These are phyloP conservation scores for Drosophila athabasca DNA, from an alignment of 1,140 invertebrate genomes.

Conservation along the genomic window DNA sequence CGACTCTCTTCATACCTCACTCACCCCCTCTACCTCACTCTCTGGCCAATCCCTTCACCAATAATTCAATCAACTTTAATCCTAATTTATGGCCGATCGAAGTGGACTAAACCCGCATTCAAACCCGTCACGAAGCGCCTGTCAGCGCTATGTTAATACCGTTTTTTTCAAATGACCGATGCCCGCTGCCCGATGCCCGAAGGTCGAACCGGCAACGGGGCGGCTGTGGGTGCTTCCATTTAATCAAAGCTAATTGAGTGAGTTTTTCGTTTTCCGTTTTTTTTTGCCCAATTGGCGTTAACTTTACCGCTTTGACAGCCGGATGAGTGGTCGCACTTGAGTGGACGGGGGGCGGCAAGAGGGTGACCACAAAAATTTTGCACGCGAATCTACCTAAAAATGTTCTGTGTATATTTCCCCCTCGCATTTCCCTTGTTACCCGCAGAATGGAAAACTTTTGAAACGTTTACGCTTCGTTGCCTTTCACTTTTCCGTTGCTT, in stretches of 20 bases:
- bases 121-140: background rate
- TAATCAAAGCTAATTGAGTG: slow-evolving; percentile 68
- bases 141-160: slow-evolving; percentile 24
- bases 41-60: too few relatives aligned
- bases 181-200: background rate
- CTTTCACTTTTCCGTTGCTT: background rate
- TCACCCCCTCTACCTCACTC: background rate
- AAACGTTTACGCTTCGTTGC: slow-evolving; percentile 37
- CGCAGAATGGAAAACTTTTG: slow-evolving; percentile 30
- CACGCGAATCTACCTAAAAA: slow-evolving; percentile 18
- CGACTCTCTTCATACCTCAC: too few relatives aligned
- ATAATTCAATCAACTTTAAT: slow-evolving; percentile 2
- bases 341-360: background rate
- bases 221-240: slow-evolving; percentile 20
- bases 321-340: background rate
- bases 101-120: background rate
- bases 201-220: background rate
- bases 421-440: too few relatives aligned
- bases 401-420: too few relatives aligned
- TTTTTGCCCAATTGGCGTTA: slow-evolving; percentile 46
- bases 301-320: slow-evolving; percentile 58
- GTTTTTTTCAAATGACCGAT: background rate
- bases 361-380: slow-evolving; percentile 41
- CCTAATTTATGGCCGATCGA: slow-evolving; percentile 26
- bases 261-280: background rate